Base-by-base conservation (phyloP, 35 echinoderm and acorn worm species). In the Ophioderma brevispina region DNA sequence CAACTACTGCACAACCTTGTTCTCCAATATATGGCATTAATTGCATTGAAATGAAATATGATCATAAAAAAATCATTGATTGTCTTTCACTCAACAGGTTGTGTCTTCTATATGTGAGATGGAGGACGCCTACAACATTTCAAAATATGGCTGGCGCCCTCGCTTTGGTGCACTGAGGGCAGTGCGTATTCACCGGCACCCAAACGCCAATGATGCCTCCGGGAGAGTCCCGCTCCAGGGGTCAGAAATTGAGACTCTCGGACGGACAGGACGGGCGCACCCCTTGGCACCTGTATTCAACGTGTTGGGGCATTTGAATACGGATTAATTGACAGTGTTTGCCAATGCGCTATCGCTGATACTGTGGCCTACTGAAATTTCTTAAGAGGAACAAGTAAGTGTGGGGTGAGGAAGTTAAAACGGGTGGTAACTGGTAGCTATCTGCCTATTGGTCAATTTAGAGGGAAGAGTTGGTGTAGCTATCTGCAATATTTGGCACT, bases 271-370 rank as follows among this genome's bases (percentile, higher is more conserved):
- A 15, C 79, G 90, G 25, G 93, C 95, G 42, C 97, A 99, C 30
- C 97, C 93, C 3, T 41, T 94, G 31, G 97, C 93, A 0, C 97
- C 97, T 1, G 91, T 99, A 4, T 99, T 91, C 82, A 94, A 99
- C 15, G 94, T 99, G 1, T 99, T 99, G 85, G 97, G 93, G 63
- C 95, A 95, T 75, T 80, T 99, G 87, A 99, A 99, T 50, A 99
- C 97, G 13, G 97, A 99, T 38, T 95, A 99, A 81, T 93, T 94
- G 76, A 79, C 93, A 76, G 97, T 99, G 82, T 99, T 99, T 82
- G 94, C 97, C 32, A 99, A 99, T 86, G 97, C 97, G 97, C 97
- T 36, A 95, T 99, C 32, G 97, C 95, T 83, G 95, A 93, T 99
- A 80, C 88, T 99, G 88, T 99, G 97, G n/a, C 86, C 91, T 99